Evolutionary conservation across 2,113 vertebrate genomes (phyloP).

Genomic region (Pterocles burchelli): DNA sequence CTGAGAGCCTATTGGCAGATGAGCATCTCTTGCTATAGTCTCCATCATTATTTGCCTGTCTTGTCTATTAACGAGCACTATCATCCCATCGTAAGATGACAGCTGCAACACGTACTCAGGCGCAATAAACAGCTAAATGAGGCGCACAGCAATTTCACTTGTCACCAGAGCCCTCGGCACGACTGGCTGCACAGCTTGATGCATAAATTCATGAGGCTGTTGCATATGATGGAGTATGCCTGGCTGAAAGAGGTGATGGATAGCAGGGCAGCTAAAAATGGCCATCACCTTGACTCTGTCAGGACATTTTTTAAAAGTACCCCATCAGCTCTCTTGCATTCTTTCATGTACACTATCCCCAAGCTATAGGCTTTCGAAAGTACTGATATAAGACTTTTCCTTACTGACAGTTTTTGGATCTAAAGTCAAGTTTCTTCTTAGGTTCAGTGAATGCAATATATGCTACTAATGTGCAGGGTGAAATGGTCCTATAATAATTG

Average conservation of each 20-base stretch:
- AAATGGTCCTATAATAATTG: conserved; percentile 49
- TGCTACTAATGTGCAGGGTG: conserved; percentile 24
- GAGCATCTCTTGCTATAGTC: conserved; percentile 84
- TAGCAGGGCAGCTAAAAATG: conserved; percentile 87
- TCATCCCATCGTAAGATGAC: conserved; percentile 86
- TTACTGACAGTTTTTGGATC: conserved; percentile 28
- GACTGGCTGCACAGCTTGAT: conserved; percentile 88
- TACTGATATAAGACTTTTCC: conserved; percentile 61
- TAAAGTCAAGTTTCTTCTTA: conserved; percentile 46
- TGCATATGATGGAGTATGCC: conserved; percentile 88
- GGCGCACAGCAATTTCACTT: conserved; percentile 89
- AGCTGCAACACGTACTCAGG: conserved; percentile 88
- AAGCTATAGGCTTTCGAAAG: conserved; percentile 60
- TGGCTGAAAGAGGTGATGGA: conserved; percentile 88
- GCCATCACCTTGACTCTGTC: conserved; percentile 89
- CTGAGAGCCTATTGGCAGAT: conserved; percentile 84
- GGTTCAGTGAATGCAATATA: conserved; percentile 22
- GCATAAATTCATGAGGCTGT: conserved; percentile 90
- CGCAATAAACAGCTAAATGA: conserved; percentile 90
- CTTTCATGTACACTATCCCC: conserved; percentile 74
- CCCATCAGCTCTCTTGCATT: conserved; percentile 82
- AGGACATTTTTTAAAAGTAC: conserved; percentile 87
- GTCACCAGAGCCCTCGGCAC: conserved; percentile 86
- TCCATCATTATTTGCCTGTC: conserved; percentile 88
- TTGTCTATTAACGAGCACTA: conserved; percentile 88